Base-by-base conservation (phyloP, 1,140 invertebrate genomes). In the Drosophila insularis region DNA sequence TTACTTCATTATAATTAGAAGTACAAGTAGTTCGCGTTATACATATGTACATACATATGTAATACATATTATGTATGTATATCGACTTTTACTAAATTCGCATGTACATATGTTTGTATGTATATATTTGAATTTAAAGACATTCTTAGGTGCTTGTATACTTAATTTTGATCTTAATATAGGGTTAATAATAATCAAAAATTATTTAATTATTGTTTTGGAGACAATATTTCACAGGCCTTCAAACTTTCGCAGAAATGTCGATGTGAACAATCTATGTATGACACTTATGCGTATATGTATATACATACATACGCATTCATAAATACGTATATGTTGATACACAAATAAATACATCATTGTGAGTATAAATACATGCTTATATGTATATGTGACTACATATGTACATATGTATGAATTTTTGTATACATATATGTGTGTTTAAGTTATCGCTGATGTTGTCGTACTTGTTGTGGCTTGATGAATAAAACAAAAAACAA, bases 401-500 rank as follows among this genome's bases (percentile, higher is more conserved):
- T 67, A 19, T n/a, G 1, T 32, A 55, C 39, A 3, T 46, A 8
- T 58, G 40, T 61, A 60, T 56, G 46, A 1, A 27, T 27, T 27
- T 27, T 27, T 27, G 4, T 27, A 27, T 27, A 6, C 27, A 27
- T 27, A 27, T 27, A 27, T 64, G 31, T 61, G 53, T 65, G 55
- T 71, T 64, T 35, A 55, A 54, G 55, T 78, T 74, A 71, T 71
- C 75, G 64, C 53, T 63, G 35, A 67, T 70, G 43, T 78, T 78
- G 61, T 56, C 53, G 62, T 76, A 65, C 62, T 68, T 72, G 61
- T 63, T 68, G 65, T 71, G 61, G 32, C 69, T 75, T 69, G 65
- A 79, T 68, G 69, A 77, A 80, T 70, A 76, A 80, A 77, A 67
- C 50, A 67, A 74, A 71, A 66, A 72, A 80, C 54, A 76, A 72